Evolutionary conservation across 2,113 vertebrate genomes (phyloP).

Genomic region (Halichoeres trimaculatus): DNA sequence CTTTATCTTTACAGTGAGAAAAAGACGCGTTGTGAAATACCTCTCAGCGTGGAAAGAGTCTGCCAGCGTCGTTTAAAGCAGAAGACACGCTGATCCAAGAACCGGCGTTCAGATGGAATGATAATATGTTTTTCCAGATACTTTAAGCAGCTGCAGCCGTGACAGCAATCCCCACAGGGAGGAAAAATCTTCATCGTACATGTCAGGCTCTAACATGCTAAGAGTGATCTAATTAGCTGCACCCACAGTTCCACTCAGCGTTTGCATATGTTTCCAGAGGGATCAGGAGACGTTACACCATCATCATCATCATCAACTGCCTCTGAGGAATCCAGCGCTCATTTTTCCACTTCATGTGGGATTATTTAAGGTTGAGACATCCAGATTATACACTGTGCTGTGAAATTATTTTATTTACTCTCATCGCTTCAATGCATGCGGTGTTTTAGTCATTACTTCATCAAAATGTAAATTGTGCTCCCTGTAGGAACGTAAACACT

Average conservation of each 20-base stretch:
- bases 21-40: conserved; percentile 3
- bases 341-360: conserved; percentile 48
- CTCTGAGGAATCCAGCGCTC: conserved; percentile 26
- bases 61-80: not conserved
- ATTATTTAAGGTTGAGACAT: conserved; percentile 32
- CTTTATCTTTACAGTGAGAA: not conserved
- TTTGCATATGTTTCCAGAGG: conserved; percentile 54
- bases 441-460: not conserved
- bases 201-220: conserved; percentile 24
- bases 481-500: not conserved
- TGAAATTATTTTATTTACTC: not conserved
- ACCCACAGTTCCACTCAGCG: conserved; percentile 31
- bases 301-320: no score
- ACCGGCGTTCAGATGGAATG: conserved; percentile 20
- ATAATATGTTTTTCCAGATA: not conserved
- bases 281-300: conserved; percentile 49
- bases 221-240: conserved; percentile 38
- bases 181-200: conserved; percentile 7
- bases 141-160: not conserved
- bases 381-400: not conserved
- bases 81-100: conserved; percentile 9
- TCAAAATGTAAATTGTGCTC: not conserved
- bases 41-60: not conserved
- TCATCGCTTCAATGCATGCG: not conserved
- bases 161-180: not conserved